These are phyloP conservation scores for Thalassaphorura encarpata DNA, from an alignment of 1,140 invertebrate genomes.

Conservation along the genomic window DNA sequence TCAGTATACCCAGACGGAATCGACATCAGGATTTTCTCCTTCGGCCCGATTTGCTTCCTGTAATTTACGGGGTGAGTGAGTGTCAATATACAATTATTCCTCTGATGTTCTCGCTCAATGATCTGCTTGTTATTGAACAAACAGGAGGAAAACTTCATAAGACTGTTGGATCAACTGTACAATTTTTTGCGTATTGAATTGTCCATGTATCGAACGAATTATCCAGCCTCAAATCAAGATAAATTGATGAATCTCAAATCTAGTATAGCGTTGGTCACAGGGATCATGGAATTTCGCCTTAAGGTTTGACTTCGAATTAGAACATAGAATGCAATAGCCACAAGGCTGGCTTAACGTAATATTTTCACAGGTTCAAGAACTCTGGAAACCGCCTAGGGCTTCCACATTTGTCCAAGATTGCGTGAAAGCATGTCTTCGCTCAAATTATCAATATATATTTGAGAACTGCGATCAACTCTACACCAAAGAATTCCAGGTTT, in stretches of 20 bases:
- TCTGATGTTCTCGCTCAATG: no score
- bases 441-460: slow-evolving; percentile 96
- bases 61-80: slow-evolving; percentile 93
- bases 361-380: slow-evolving; percentile 75
- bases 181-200: slow-evolving; percentile 96
- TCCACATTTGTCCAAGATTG: slow-evolving; percentile 98
- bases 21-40: slow-evolving; percentile 92
- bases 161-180: slow-evolving; percentile 95
- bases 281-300: slow-evolving; percentile 99
- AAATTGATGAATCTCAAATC: slow-evolving; percentile 98
- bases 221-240: slow-evolving; percentile 91
- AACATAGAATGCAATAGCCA: no score
- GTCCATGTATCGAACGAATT: slow-evolving; percentile 99
- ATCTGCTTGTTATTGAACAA: not conserved
- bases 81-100: no score
- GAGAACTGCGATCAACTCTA: slow-evolving; percentile 96
- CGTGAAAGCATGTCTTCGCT: slow-evolving; percentile 93
- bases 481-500: slow-evolving; percentile 77
- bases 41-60: slow-evolving; percentile 98
- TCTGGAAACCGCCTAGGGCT: slow-evolving; percentile 91
- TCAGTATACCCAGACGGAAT: slow-evolving; percentile 99
- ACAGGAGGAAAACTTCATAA: slow-evolving; percentile 99
- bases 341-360: no score
- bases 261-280: slow-evolving; percentile 95
- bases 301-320: no score